Conservation (phyloP, 2,797 vertebrate species). For the Spinus pinus region DNA sequence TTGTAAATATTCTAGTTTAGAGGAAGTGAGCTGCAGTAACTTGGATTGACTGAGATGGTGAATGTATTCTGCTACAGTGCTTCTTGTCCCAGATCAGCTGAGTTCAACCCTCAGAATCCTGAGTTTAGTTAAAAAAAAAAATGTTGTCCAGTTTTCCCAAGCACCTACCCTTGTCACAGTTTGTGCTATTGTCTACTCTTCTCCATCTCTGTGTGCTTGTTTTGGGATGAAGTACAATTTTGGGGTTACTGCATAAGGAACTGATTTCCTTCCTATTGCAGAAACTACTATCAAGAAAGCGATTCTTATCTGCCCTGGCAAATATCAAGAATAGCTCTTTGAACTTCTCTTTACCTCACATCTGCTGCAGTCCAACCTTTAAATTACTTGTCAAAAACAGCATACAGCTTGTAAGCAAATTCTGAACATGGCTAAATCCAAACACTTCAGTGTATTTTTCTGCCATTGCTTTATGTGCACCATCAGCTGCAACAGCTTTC, state of each 20-base stretch:
- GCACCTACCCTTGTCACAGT: not conserved
- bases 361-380: not conserved
- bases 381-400: not conserved
- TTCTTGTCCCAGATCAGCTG: not conserved
- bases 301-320: not conserved
- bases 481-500: not conserved
- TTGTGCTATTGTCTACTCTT: not conserved
- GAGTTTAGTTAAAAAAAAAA: not conserved
- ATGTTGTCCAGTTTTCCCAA: not conserved
- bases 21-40: not conserved
- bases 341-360: not conserved
- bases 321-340: not conserved
- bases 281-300: not conserved
- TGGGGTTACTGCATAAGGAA: not conserved
- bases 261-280: not conserved
- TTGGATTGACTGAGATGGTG: not conserved
- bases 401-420: not conserved
- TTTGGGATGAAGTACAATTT: not conserved
- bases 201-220: not conserved
- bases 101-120: not conserved
- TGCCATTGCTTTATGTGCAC: not conserved
- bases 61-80: not conserved
- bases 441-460: not conserved
- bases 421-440: not conserved
- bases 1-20: not conserved